phyloP scores from a whole-genome alignment of 2,797 vertebrate genomes.

The Centropyge bicolor region DNA sequence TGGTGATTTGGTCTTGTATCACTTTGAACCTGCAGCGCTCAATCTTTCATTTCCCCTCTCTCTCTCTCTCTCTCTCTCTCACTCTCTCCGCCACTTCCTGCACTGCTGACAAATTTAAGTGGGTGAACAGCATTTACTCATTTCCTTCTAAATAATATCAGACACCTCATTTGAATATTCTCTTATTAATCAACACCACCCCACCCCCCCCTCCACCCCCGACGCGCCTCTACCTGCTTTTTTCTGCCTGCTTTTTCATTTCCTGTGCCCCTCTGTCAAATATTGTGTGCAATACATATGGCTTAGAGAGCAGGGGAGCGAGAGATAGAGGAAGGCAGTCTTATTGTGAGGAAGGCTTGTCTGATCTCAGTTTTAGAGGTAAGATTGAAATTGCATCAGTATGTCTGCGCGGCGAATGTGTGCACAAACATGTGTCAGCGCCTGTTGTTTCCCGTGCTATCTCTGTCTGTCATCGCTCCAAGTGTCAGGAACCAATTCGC shows the following conservation, averaged over 20 bases:
- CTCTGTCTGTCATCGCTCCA: conserved; percentile 30
- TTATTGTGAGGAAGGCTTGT: conserved; percentile 35
- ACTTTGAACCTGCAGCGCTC: conserved; percentile 19
- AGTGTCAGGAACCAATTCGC: conserved; percentile 53
- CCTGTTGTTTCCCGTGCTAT: conserved; percentile 33
- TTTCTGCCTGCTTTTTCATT: conserved; percentile 59
- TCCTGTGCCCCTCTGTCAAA: conserved; percentile 62
- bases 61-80: conserved; percentile 1
- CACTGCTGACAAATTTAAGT: conserved; percentile 51
- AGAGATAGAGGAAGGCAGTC: conserved; percentile 18
- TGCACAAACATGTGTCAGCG: conserved; percentile 10
- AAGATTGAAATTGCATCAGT: conserved; percentile 45
- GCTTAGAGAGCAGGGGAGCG: conserved; percentile 15
- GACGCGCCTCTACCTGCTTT: conserved; percentile 44
- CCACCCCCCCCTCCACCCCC: not conserved
- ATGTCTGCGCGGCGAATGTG: conserved; percentile 32
- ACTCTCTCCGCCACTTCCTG: conserved; percentile 4
- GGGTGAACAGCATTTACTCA: conserved; percentile 54
- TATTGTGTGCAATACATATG: conserved; percentile 63
- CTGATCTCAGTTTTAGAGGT: conserved; percentile 48
- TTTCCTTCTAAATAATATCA: conserved; percentile 64
- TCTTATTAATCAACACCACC: conserved; percentile 53
- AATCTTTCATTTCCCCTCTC: conserved; percentile 37
- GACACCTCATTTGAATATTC: conserved; percentile 68
- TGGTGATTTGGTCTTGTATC: conserved; percentile 29